Conservation (phyloP, 1,140 invertebrate species). For the Chironomus striatipennis region DNA sequence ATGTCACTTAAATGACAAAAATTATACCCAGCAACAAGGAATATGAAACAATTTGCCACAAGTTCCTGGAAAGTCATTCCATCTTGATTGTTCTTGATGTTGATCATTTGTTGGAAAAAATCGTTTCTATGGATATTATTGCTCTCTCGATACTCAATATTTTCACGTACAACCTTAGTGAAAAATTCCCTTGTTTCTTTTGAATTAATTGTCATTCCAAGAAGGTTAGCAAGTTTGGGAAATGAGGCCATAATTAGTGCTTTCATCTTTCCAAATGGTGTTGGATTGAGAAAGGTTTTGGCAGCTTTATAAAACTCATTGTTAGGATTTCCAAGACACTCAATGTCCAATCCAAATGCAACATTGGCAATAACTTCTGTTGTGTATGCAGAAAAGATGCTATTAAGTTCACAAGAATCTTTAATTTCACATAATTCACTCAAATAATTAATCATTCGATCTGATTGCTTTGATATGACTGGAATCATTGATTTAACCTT, state of each 20-base stretch:
- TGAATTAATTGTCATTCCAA: slow-evolving; percentile 35
- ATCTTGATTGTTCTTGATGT: slow-evolving; percentile 39
- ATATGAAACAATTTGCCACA: slow-evolving; percentile 46
- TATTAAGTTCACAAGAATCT: slow-evolving; percentile 33
- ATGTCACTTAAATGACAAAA: no score
- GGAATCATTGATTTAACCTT: slow-evolving; percentile 46
- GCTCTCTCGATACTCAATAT: slow-evolving; percentile 44
- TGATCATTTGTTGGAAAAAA: slow-evolving; percentile 51
- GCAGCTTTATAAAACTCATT: slow-evolving; percentile 32
- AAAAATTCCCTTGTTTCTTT: slow-evolving; percentile 44
- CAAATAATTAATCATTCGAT: slow-evolving; percentile 32
- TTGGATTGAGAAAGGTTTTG: slow-evolving; percentile 12
- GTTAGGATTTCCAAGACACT: slow-evolving; percentile 35
- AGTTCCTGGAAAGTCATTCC: slow-evolving; percentile 41
- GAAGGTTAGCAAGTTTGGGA: slow-evolving; percentile 17
- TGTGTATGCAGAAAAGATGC: slow-evolving; percentile 35
- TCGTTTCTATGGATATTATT: slow-evolving; percentile 44
- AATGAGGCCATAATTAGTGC: neutral
- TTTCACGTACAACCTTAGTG: slow-evolving; percentile 44
- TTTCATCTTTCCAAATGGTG: neutral
- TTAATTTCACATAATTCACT: slow-evolving; percentile 37
- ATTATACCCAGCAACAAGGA: slow-evolving; percentile 47
- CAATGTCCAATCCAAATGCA: slow-evolving; percentile 35
- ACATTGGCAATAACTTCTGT: slow-evolving; percentile 38
- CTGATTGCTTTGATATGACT: slow-evolving; percentile 38